Evolutionary conservation across 2,888 invertebrate genomes (phyloP).

Genomic region (Carcina quercana): DNA sequence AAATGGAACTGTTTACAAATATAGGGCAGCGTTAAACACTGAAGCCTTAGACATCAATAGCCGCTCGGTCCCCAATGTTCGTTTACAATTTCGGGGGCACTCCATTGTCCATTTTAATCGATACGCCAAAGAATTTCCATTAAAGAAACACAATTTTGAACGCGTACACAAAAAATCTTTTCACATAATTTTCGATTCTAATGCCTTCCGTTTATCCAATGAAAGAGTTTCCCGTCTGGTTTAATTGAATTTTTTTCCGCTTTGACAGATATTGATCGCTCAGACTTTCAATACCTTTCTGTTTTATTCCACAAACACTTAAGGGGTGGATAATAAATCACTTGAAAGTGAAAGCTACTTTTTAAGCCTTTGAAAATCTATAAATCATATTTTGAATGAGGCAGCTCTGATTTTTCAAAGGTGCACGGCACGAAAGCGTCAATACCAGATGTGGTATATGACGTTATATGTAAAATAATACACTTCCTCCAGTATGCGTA

Average conservation of each 20-base stretch:
- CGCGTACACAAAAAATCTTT: constrained; percentile 42
- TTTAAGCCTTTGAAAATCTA: constrained; percentile 51
- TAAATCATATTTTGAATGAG: constrained; percentile 54
- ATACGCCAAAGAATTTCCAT: constrained; percentile 36
- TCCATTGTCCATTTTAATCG: constrained; percentile 36
- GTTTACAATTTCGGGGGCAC: constrained; percentile 13
- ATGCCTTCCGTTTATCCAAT: constrained; percentile 55
- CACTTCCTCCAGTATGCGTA: neutral
- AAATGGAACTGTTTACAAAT: no score
- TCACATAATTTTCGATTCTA: constrained; percentile 58
- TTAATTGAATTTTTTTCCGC: constrained; percentile 62
- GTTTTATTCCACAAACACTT: constrained; percentile 59
- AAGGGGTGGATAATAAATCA: constrained; percentile 55
- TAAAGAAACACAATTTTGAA: constrained; percentile 45
- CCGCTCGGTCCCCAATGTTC: constrained; percentile 1
- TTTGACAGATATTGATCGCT: constrained; percentile 65
- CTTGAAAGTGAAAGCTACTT: constrained; percentile 49
- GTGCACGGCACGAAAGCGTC: no score
- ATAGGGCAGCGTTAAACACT: no score
- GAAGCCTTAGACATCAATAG: constrained; percentile 2
- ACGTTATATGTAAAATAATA: constrained; percentile 6
- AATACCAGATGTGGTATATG: no score
- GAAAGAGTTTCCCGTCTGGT: constrained; percentile 49
- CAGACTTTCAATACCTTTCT: constrained; percentile 53
- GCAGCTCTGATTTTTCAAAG: constrained; percentile 27